These are phyloP conservation scores for Polyommatus icarus DNA, from an alignment of 2,888 invertebrate genomes.

Conservation along the genomic window DNA sequence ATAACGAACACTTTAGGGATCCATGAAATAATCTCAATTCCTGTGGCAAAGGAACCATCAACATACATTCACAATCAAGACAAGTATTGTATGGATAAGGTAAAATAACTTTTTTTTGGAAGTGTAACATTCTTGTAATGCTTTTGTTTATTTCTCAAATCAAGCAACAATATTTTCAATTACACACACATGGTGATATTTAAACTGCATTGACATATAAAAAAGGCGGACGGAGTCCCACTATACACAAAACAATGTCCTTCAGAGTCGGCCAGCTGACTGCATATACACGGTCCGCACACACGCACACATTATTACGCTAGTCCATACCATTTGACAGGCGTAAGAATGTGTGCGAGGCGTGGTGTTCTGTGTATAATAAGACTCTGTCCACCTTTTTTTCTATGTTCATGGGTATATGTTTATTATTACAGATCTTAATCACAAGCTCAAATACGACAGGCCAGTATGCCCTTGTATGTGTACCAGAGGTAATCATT, in stretches of 20 bases:
- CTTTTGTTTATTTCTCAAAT: neutral
- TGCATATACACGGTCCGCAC: no score
- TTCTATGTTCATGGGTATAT: no score
- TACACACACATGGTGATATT: neutral
- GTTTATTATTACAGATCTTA: slow-evolving; percentile 66
- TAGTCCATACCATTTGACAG: no score
- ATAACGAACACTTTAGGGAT: slow-evolving; percentile 54
- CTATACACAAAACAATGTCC: no score
- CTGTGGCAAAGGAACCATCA: slow-evolving; percentile 75
- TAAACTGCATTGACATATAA: no score
- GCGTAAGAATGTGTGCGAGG: no score
- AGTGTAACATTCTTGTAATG: neutral
- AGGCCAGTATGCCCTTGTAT: slow-evolving; percentile 86
- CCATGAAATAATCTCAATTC: slow-evolving; percentile 62
- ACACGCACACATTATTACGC: no score
- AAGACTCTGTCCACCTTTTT: no score
- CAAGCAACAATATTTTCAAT: neutral
- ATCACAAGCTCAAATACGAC: slow-evolving; percentile 75
- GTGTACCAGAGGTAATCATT: slow-evolving; percentile 85
- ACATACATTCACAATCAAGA: slow-evolving; percentile 87
- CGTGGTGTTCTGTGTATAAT: no score
- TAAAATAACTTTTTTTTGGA: slow-evolving; percentile 49
- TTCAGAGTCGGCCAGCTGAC: no score
- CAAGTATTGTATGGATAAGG: slow-evolving; percentile 91
- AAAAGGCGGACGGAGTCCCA: no score